These are phyloP conservation scores for Gymnoscopelus braueri DNA, from an alignment of 2,797 vertebrate genomes.

Conservation along the genomic window DNA sequence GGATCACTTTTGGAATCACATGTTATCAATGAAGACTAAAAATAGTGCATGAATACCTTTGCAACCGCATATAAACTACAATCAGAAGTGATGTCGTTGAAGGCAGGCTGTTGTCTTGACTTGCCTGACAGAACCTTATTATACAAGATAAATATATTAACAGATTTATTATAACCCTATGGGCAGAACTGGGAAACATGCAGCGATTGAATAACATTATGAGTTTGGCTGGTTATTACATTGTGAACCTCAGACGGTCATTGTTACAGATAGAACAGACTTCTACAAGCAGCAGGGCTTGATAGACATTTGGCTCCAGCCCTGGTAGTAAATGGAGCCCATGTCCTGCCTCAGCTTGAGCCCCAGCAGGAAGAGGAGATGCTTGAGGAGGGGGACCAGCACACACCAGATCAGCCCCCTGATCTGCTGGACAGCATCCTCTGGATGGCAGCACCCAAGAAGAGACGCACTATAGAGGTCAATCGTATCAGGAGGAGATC, in stretches of 20 bases:
- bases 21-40: too few relatives aligned
- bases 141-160: too few relatives aligned
- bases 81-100: too few relatives aligned
- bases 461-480: slow-evolving; percentile 91
- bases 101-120: too few relatives aligned
- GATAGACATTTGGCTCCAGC: slow-evolving; percentile 79
- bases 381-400: slow-evolving; percentile 37
- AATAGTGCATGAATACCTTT: too few relatives aligned
- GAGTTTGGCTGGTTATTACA: slow-evolving; percentile 64
- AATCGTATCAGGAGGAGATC: slow-evolving; percentile 91
- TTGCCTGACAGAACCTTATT: too few relatives aligned
- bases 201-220: slow-evolving; percentile 46
- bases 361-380: background rate
- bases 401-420: slow-evolving; percentile 35
- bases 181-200: background rate
- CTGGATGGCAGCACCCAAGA: slow-evolving; percentile 97
- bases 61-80: too few relatives aligned
- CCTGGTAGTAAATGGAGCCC: slow-evolving; percentile 79
- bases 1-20: too few relatives aligned
- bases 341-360: slow-evolving; percentile 61
- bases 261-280: slow-evolving; percentile 72
- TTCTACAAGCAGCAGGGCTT: slow-evolving; percentile 70
- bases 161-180: too few relatives aligned
- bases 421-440: slow-evolving; percentile 82
- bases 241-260: slow-evolving; percentile 65